Percentiles rank a stretch among this genome's conserved stretches.
Conservation (phyloP, 2,888 invertebrate genomes). For the Buathra laborator region DNA sequence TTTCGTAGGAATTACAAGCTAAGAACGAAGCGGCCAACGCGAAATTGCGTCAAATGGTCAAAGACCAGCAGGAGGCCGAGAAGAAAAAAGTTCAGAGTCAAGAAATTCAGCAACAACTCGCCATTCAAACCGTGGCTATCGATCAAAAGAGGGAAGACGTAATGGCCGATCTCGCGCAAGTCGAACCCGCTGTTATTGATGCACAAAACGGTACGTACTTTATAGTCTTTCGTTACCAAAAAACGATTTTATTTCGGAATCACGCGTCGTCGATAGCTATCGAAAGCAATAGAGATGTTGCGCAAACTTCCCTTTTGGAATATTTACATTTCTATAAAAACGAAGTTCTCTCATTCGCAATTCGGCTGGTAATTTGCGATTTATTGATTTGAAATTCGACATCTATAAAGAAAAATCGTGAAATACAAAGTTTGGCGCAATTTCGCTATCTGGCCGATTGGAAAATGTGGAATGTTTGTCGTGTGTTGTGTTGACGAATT, state of each 20-base stretch:
- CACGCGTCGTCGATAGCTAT: conserved; percentile 3
- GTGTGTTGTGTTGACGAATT: conserved; percentile 55
- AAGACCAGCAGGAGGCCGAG: conserved; percentile 99
- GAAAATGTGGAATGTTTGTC: conserved; percentile 37
- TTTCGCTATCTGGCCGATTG: conserved; percentile 19
- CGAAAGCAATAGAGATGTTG: conserved; percentile 6
- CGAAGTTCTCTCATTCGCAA: neutral
- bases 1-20: conserved; percentile 92
- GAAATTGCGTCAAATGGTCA: conserved; percentile 99
- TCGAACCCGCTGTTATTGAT: conserved; percentile 99
- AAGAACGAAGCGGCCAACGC: conserved; percentile 99
- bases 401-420: neutral
- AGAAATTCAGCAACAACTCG: conserved; percentile 94
- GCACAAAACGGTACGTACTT: conserved; percentile 95
- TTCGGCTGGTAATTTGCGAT: neutral
- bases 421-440: neutral
- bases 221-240: neutral
- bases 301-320: neutral
- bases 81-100: conserved; percentile 99
- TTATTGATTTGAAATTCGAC: neutral
- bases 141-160: conserved; percentile 97
- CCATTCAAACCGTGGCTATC: conserved; percentile 97
- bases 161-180: conserved; percentile 98
- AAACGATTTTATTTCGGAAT: conserved; percentile 36
- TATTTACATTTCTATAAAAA: conserved; percentile 4